Percentiles rank a stretch among this genome's conserved stretches.
Evolutionary conservation across 2,888 invertebrate genomes (phyloP).

Genomic region (Parapristionchus giblindavisi): DNA sequence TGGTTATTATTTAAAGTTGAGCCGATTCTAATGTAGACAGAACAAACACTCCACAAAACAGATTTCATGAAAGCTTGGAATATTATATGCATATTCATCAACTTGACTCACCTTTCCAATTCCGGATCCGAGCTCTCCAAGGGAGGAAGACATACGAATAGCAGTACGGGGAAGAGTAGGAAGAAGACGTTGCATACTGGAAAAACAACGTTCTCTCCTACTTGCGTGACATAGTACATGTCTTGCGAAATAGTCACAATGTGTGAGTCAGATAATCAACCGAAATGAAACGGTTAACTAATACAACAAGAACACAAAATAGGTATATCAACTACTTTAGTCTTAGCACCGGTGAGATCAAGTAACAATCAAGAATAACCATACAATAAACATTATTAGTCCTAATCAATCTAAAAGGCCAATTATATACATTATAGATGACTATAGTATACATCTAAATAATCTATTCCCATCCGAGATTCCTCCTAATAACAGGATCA

Average conservation of each 20-base stretch:
- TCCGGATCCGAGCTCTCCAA: constrained; percentile 37
- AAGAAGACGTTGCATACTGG: background rate
- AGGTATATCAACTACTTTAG: background rate
- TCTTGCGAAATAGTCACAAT: constrained; percentile 4
- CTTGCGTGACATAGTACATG: background rate
- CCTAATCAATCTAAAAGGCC: constrained; percentile 25
- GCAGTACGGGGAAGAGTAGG: background rate
- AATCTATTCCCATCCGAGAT: constrained; percentile 66
- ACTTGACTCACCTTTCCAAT: constrained; percentile 24
- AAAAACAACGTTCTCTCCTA: background rate
- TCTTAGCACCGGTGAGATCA: constrained; percentile 24
- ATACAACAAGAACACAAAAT: background rate
- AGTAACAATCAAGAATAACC: background rate
- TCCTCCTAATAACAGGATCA: constrained; percentile 62
- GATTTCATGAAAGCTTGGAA: no score
- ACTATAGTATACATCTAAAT: constrained; percentile 3
- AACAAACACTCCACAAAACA: no score
- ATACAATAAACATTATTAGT: constrained; percentile 11
- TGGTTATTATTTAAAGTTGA: no score
- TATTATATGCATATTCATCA: no score
- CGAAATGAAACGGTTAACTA: background rate
- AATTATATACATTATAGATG: constrained; percentile 8
- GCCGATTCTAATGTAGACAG: no score
- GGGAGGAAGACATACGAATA: background rate
- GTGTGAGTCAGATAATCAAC: constrained; percentile 2